Conservation (phyloP, 1,140 invertebrate species). For the Plutomurus gul region DNA sequence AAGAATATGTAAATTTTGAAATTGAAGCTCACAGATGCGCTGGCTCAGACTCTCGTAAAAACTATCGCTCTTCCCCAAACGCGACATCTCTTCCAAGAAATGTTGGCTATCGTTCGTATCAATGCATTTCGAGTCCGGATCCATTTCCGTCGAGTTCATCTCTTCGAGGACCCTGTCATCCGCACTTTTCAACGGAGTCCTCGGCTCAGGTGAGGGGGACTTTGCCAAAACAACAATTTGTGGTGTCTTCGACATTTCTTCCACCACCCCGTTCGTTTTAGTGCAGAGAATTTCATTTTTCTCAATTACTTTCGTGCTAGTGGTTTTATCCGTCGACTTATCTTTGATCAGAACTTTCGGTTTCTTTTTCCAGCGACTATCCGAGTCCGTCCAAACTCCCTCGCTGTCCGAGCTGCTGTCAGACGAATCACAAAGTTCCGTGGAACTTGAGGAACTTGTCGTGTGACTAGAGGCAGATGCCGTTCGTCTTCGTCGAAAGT, state of each 20-base stretch:
- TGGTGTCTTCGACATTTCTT: neutral
- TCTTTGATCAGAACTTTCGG: neutral
- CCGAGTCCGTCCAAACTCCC: constrained; percentile 42
- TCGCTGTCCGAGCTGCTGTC: constrained; percentile 17
- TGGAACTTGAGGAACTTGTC: constrained; percentile 43
- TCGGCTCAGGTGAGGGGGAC: neutral
- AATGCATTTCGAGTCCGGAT: constrained; percentile 34
- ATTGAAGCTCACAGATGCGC: constrained; percentile 52
- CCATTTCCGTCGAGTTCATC: neutral
- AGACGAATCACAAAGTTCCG: constrained; percentile 49
- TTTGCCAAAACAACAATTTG: neutral
- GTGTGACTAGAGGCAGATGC: constrained; percentile 36
- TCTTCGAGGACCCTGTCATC: neutral
- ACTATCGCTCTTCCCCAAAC: constrained; percentile 49
- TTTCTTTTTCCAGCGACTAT: constrained; percentile 25
- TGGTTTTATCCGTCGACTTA: neutral
- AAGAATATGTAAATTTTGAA: constrained; percentile 51
- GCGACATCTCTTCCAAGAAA: constrained; percentile 51
- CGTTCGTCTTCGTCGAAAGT: constrained; percentile 18
- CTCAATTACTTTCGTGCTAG: too few species aligned
- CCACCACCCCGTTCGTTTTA: neutral
- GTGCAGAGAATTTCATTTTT: neutral
- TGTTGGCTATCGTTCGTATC: constrained; percentile 52
- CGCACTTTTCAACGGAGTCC: neutral
- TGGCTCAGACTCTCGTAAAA: constrained; percentile 52